A percentile compares a stretch with the other conserved stretches of the same genome.
Evolutionary conservation across 2,888 invertebrate genomes (phyloP).

Genomic region (Torymus aiolomorphi): DNA sequence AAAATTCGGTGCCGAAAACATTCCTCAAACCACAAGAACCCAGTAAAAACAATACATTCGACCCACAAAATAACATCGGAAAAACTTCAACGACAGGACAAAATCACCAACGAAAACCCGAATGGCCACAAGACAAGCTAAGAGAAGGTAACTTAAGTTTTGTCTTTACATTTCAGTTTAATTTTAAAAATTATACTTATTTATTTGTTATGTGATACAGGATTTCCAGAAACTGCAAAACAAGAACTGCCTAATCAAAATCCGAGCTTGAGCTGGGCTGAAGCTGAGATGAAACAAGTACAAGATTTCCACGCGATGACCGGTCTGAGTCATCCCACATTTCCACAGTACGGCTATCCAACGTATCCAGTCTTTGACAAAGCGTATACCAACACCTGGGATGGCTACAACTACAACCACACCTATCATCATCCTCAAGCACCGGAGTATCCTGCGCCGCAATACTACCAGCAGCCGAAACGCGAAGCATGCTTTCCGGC

Average conservation of each 20-base stretch:
- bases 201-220: constrained; percentile 6
- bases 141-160: constrained; percentile 62
- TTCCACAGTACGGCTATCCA: constrained; percentile 77
- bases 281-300: constrained; percentile 71
- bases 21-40: constrained; percentile 82
- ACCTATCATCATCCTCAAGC: constrained; percentile 73
- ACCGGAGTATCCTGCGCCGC: constrained; percentile 77
- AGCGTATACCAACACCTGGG: constrained; percentile 70
- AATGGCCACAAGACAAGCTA: constrained; percentile 68
- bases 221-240: constrained; percentile 43
- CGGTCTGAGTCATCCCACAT: constrained; percentile 66
- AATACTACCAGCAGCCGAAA: constrained; percentile 78
- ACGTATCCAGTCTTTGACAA: constrained; percentile 78
- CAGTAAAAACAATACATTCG: constrained; percentile 74
- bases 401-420: constrained; percentile 77
- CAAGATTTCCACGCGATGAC: constrained; percentile 71
- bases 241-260: constrained; percentile 66
- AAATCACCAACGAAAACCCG: constrained; percentile 63
- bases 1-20: constrained; percentile 73
- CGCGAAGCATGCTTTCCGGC: constrained; percentile 69
- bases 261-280: constrained; percentile 67
- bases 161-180: neutral
- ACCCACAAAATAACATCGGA: constrained; percentile 58
- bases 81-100: constrained; percentile 59
- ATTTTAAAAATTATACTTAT: too few species aligned